Conservation (phyloP, 2,797 vertebrate species). For the Limnodromus scolopaceus region DNA sequence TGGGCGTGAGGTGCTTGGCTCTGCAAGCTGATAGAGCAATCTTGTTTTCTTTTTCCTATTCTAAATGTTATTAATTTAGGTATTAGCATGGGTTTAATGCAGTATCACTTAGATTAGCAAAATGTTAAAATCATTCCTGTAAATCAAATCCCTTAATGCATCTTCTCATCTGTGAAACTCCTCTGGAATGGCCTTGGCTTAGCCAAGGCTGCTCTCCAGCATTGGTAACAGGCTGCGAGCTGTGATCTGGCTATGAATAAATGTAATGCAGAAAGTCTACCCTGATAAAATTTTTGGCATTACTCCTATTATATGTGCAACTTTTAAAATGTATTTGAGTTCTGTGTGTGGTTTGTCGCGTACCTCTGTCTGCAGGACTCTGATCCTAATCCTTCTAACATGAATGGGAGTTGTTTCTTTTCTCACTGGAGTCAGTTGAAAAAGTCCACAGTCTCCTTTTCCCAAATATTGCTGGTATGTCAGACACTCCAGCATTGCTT, state of each 20-base stretch:
- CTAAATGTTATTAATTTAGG: background rate
- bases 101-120: constrained; percentile 26
- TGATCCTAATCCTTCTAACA: background rate
- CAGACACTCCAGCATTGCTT: background rate
- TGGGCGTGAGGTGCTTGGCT: background rate
- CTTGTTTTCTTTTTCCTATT: background rate
- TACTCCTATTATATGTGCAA: background rate
- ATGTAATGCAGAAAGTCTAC: background rate
- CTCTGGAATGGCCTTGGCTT: constrained; percentile 28
- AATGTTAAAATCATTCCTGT: background rate
- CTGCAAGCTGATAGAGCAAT: background rate
- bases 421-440: background rate
- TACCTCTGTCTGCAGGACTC: background rate
- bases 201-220: background rate
- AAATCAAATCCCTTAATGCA: constrained; percentile 20
- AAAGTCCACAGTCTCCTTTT: background rate
- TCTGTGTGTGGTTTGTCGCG: background rate
- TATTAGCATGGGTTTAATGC: background rate
- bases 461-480: background rate
- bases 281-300: constrained; percentile 17
- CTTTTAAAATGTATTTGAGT: background rate
- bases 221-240: background rate
- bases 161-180: constrained; percentile 26
- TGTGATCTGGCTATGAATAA: constrained; percentile 1
- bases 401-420: background rate